phyloP scores from a whole-genome alignment of 2,797 vertebrate genomes.

The Tinamus major region DNA sequence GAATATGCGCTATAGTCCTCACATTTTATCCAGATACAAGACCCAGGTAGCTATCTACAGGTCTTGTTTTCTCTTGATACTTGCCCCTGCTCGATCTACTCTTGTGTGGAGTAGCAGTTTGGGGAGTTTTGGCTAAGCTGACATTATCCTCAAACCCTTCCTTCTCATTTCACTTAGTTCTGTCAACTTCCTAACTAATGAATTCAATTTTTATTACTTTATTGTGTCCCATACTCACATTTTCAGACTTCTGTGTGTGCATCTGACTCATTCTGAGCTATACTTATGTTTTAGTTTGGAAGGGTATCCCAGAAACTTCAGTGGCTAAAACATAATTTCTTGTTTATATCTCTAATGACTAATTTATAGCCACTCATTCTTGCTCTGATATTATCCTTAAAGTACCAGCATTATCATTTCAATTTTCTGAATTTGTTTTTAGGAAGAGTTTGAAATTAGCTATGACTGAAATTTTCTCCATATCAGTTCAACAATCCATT shows the following conservation, averaged over 20 bases:
- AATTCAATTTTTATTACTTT: neutral
- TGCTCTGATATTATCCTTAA: neutral
- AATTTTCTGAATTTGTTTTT: neutral
- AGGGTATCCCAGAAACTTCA: constrained; percentile 5
- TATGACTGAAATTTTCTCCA: constrained; percentile 6
- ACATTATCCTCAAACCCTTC: accelerated
- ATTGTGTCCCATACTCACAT: neutral
- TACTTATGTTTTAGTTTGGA: neutral
- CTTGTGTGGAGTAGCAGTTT: neutral
- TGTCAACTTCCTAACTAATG: neutral
- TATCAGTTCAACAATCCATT: neutral
- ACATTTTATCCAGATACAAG: neutral
- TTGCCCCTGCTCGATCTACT: neutral
- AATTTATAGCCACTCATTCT: neutral
- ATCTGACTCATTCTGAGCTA: neutral
- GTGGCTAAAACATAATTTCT: neutral
- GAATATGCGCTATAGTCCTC: accelerated
- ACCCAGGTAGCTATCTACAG: neutral
- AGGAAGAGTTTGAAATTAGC: neutral
- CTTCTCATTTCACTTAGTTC: neutral
- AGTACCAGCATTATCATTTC: neutral
- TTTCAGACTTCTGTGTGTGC: neutral
- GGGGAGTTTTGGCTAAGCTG: neutral
- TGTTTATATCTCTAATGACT: neutral
- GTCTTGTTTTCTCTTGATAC: neutral